Evolutionary conservation across 2,888 invertebrate genomes (phyloP).

Genomic region (Drosophila cyrtoloma): DNA sequence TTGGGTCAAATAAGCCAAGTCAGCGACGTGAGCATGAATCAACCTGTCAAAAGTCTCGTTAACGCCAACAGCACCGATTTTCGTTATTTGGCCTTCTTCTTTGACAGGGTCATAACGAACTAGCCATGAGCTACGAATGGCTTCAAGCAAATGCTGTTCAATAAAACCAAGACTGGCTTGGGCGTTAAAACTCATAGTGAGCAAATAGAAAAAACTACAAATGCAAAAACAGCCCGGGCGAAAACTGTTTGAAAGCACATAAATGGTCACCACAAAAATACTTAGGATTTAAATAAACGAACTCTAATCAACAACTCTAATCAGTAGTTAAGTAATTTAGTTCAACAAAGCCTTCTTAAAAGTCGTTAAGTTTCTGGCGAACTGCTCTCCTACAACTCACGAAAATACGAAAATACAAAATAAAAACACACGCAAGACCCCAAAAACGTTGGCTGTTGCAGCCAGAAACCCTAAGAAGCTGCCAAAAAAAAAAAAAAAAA

Average conservation of each 20-base stretch:
- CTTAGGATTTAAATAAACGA: background rate
- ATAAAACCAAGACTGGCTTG: background rate
- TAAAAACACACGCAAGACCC: slow-evolving; percentile 32
- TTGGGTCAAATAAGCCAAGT: slow-evolving; percentile 78
- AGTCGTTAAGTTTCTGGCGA: background rate
- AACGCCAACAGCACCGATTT: slow-evolving; percentile 83
- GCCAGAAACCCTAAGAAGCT: slow-evolving; percentile 55
- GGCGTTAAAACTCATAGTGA: background rate
- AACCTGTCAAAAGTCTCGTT: slow-evolving; percentile 85
- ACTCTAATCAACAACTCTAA: background rate
- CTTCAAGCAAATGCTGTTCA: background rate
- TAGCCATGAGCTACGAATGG: slow-evolving; percentile 52
- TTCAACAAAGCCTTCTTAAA: background rate
- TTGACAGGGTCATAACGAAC: slow-evolving; percentile 74
- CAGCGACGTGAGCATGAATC: slow-evolving; percentile 83
- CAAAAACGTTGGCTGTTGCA: slow-evolving; percentile 19
- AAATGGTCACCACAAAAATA: background rate
- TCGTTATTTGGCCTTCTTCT: slow-evolving; percentile 56
- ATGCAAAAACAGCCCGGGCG: background rate
- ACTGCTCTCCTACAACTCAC: slow-evolving; percentile 29
- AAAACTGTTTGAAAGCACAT: background rate
- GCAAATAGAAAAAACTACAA: background rate
- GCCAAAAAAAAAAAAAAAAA: slow-evolving; percentile 34
- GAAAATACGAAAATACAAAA: background rate
- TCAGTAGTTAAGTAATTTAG: background rate